Conservation (phyloP, 2,113 vertebrate genomes). For the Pholis gunnellus region DNA sequence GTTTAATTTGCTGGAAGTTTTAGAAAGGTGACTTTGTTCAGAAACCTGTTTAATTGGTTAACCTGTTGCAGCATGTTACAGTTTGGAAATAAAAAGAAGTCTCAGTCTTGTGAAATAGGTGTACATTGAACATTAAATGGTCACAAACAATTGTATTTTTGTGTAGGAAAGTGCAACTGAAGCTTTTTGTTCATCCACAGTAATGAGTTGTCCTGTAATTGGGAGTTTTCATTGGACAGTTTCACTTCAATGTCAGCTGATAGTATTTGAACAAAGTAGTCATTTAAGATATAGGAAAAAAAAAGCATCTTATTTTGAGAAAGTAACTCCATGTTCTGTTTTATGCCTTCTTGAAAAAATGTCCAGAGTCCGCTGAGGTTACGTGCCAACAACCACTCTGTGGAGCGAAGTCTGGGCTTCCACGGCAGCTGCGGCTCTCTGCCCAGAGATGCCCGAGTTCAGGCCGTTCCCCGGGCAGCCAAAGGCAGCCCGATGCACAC, state of each 20-base stretch:
- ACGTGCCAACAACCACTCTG: slow-evolving; percentile 80
- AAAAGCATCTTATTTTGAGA: not conserved
- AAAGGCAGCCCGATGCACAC: slow-evolving; percentile 84
- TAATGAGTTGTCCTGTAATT: not conserved
- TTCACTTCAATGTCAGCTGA: not conserved
- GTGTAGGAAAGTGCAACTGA: not conserved
- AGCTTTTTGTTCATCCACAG: not conserved
- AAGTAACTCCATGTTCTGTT: not conserved
- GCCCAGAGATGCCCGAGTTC: slow-evolving; percentile 82
- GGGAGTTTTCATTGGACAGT: not conserved
- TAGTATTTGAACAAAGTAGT: not conserved
- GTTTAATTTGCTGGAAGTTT: not conserved
- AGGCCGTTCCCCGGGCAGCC: slow-evolving; percentile 71
- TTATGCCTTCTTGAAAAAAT: not conserved
- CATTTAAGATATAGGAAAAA: not conserved
- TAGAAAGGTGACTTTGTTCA: not conserved
- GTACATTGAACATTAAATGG: not conserved
- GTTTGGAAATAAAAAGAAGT: not conserved
- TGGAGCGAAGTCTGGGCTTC: slow-evolving; percentile 80
- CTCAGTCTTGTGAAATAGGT: not conserved
- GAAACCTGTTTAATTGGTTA: not conserved
- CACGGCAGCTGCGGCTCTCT: slow-evolving; percentile 84
- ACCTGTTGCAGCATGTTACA: not conserved
- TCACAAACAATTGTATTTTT: not conserved
- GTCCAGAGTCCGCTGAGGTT: slow-evolving; percentile 86